phyloP scores from a whole-genome alignment of 1,140 invertebrate species.

The Callitettix versicolor region DNA sequence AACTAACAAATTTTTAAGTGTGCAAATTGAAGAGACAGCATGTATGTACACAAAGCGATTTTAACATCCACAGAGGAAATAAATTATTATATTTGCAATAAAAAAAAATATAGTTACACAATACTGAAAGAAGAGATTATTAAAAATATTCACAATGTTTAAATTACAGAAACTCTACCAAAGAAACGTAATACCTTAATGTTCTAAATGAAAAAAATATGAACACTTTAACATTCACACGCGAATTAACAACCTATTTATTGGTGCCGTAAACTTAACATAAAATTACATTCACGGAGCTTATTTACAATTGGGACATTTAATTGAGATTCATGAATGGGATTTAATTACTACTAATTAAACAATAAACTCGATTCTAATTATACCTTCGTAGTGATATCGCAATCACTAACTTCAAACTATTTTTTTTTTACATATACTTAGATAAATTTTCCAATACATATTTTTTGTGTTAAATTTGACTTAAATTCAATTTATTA shows the following conservation, averaged over 20 bases:
- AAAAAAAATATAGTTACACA: too few species aligned
- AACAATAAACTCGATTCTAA: constrained; percentile 10
- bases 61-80: too few species aligned
- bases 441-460: too few species aligned
- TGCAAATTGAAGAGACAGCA: too few species aligned
- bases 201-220: background rate
- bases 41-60: too few species aligned
- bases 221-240: background rate
- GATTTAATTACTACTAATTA: constrained; percentile 5
- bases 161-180: too few species aligned
- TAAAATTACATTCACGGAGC: background rate
- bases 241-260: background rate
- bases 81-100: too few species aligned
- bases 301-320: constrained; percentile 5
- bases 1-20: too few species aligned
- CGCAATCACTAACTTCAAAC: background rate
- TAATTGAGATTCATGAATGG: background rate
- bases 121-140: too few species aligned
- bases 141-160: too few species aligned
- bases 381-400: background rate
- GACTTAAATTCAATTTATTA: constrained; percentile 2
- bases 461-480: constrained; percentile 1
- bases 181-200: too few species aligned
- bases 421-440: constrained; percentile 3
- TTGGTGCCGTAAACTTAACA: constrained; percentile 1